These are phyloP conservation scores for Bothrops jararaca DNA, from an alignment of 2,113 vertebrate genomes.

Conservation along the genomic window DNA sequence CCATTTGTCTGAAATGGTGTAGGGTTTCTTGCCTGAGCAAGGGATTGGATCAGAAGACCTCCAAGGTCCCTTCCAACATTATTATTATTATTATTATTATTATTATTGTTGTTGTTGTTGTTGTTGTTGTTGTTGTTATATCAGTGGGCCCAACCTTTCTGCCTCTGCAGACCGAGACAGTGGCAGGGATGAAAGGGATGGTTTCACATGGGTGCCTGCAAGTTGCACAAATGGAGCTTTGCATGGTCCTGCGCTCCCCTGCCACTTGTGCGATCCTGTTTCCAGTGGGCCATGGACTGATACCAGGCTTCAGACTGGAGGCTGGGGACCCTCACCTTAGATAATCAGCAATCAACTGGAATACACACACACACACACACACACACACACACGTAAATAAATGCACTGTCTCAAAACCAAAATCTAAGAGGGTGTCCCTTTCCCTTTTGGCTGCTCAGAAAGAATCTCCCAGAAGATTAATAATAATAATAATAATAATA, in stretches of 20 bases:
- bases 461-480: background rate
- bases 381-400: background rate
- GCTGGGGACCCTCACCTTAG: background rate
- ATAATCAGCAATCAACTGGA: background rate
- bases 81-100: no score
- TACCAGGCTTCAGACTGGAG: background rate
- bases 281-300: background rate
- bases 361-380: background rate
- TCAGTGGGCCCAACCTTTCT: background rate
- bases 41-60: no score
- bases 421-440: background rate
- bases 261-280: background rate
- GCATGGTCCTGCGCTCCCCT: background rate
- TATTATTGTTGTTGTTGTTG: no score
- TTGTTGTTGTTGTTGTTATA: no score
- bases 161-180: background rate
- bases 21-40: no score
- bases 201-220: background rate
- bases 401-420: background rate
- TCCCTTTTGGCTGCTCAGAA: background rate
- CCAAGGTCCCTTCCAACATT: no score
- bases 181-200: background rate
- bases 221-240: background rate
- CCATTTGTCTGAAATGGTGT: no score
- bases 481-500: no score